Conservation (phyloP, 2,888 invertebrate species). For the Dolichopus griseipennis region DNA sequence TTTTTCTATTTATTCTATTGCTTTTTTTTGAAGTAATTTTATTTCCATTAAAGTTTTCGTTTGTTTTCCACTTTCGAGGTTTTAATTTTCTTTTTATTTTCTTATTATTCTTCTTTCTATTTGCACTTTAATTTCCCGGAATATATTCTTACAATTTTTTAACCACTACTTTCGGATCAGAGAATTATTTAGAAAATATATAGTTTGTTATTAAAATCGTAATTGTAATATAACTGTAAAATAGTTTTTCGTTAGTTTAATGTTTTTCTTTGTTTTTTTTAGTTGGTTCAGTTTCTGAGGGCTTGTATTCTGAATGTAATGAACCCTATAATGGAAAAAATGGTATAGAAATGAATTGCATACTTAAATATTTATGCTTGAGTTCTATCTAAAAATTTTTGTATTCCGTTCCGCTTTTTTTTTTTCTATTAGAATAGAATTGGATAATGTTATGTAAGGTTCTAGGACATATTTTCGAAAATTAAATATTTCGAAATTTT, state of each 20-base stretch:
- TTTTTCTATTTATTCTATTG: no score
- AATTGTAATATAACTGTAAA: no score
- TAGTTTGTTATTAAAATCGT: no score
- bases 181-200: no score
- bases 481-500: no score
- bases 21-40: background rate
- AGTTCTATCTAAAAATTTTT: background rate
- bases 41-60: background rate
- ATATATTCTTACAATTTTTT: no score
- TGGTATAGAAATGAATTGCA: conserved; percentile 2
- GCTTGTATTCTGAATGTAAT: background rate
- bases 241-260: background rate
- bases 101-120: background rate
- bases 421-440: no score
- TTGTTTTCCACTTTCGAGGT: background rate
- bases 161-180: no score
- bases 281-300: background rate
- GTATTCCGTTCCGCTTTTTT: background rate
- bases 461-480: no score
- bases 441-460: no score
- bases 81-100: background rate
- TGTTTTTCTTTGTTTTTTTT: background rate
- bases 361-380: background rate
- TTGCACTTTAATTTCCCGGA: no score
- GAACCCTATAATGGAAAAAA: background rate